Evolutionary conservation across 2,888 invertebrate genomes (phyloP).

Genomic region (Junonia oenone): DNA sequence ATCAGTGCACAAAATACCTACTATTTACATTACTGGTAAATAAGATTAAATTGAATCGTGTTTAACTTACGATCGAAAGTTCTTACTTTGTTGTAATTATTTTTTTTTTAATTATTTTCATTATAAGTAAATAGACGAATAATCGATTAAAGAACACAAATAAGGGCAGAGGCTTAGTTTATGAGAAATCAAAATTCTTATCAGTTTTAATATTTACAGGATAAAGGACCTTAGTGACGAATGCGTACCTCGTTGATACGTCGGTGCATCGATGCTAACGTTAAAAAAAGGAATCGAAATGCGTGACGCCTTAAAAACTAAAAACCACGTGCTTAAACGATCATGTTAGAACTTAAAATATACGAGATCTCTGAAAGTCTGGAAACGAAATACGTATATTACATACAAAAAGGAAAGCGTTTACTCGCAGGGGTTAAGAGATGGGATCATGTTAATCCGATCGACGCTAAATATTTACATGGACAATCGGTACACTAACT

Average conservation of each 20-base stretch:
- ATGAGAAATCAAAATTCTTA: conserved; percentile 45
- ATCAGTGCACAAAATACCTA: conserved; percentile 71
- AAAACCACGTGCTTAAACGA: conserved; percentile 64
- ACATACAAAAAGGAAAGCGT: conserved; percentile 47
- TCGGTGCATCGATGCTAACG: conserved; percentile 37
- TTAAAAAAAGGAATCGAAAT: conserved; percentile 11
- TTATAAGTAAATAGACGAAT: conserved; percentile 20
- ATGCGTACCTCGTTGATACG: conserved; percentile 37
- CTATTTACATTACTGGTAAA: conserved; percentile 66
- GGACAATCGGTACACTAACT: conserved; percentile 6
- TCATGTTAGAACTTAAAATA: conserved; percentile 70
- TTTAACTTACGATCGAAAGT: conserved; percentile 32
- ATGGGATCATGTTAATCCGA: neutral
- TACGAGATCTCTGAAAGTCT: conserved; percentile 80
- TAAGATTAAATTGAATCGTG: conserved; percentile 43
- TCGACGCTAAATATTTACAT: conserved; percentile 17
- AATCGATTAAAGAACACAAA: conserved; percentile 55
- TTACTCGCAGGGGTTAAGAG: conserved; percentile 40
- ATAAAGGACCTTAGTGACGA: conserved; percentile 6
- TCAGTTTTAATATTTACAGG: conserved; percentile 55
- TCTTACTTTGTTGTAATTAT: conserved; percentile 13
- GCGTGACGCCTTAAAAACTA: conserved; percentile 33
- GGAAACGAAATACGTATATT: conserved; percentile 73
- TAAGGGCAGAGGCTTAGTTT: conserved; percentile 43
- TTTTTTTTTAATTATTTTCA: conserved; percentile 23